Conservation (phyloP, 2,113 vertebrate genomes). For the Rhadina sibilatrix region DNA sequence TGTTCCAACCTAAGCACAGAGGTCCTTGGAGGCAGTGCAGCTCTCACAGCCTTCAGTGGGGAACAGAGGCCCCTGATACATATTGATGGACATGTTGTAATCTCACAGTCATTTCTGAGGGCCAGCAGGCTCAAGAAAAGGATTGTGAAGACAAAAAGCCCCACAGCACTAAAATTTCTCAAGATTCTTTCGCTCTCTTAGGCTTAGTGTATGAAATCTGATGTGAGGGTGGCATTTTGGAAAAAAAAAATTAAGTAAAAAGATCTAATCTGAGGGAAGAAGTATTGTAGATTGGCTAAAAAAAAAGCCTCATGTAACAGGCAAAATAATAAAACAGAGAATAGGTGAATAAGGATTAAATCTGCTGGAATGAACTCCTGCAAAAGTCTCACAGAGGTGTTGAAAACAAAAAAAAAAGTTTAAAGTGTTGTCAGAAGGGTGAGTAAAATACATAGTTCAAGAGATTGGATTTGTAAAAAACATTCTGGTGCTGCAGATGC, state of each 20-base stretch:
- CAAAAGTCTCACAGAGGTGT: neutral
- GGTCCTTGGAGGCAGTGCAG: neutral
- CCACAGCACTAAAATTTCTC: neutral
- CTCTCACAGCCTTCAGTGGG: neutral
- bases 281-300: neutral
- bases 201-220: neutral
- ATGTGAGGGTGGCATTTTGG: neutral
- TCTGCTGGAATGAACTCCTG: neutral
- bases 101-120: neutral
- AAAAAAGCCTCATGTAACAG: neutral
- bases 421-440: neutral
- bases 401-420: neutral
- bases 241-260: neutral
- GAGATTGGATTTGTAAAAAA: constrained; percentile 14
- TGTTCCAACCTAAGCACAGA: neutral
- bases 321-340: neutral
- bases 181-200: neutral
- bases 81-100: neutral
- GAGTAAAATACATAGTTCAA: neutral
- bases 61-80: neutral
- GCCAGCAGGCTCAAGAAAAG: neutral
- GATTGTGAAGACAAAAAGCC: neutral
- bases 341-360: neutral
- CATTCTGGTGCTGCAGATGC: neutral
- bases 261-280: neutral